Evolutionary conservation across 1,140 invertebrate genomes (phyloP).

Genomic region (Theocolax elegans): DNA sequence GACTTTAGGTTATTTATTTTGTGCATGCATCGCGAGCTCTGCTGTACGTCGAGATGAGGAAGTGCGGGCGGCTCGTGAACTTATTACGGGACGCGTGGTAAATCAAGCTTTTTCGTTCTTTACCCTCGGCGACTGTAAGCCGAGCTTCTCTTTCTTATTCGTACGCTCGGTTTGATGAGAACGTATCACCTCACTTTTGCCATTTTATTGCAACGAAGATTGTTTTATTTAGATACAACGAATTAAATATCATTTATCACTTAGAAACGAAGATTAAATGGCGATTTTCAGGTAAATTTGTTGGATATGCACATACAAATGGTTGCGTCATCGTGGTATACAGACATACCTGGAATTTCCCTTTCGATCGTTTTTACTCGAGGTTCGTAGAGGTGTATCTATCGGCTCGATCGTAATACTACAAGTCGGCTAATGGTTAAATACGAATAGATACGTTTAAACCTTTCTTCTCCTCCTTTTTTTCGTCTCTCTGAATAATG

Average conservation of each 20-base stretch:
- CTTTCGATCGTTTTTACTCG: conserved; percentile 6
- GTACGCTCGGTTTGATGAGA: background rate
- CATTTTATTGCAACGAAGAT: background rate
- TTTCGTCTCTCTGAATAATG: background rate
- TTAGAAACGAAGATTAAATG: too few relatives aligned
- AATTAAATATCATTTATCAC: too few relatives aligned
- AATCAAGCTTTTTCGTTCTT: conserved; percentile 30
- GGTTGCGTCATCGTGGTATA: background rate
- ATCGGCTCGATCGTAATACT: conserved; percentile 6
- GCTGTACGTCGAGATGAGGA: conserved; percentile 7
- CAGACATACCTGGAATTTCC: background rate
- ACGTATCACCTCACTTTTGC: background rate
- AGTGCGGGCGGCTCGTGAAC: conserved; percentile 9
- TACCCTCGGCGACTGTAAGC: conserved; percentile 8
- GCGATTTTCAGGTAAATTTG: background rate
- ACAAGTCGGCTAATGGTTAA: background rate
- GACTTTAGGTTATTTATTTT: conserved; percentile 50
- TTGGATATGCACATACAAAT: background rate
- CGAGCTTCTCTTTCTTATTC: background rate
- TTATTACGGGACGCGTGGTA: conserved; percentile 25
- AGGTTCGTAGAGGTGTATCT: conserved; percentile 9
- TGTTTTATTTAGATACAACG: conserved; percentile 4
- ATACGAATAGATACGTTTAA: conserved; percentile 27
- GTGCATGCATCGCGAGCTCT: conserved; percentile 17
- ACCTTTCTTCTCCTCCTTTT: background rate